Conservation (phyloP, 2,113 vertebrate genomes). For the Nothoprocta pentlandii region DNA sequence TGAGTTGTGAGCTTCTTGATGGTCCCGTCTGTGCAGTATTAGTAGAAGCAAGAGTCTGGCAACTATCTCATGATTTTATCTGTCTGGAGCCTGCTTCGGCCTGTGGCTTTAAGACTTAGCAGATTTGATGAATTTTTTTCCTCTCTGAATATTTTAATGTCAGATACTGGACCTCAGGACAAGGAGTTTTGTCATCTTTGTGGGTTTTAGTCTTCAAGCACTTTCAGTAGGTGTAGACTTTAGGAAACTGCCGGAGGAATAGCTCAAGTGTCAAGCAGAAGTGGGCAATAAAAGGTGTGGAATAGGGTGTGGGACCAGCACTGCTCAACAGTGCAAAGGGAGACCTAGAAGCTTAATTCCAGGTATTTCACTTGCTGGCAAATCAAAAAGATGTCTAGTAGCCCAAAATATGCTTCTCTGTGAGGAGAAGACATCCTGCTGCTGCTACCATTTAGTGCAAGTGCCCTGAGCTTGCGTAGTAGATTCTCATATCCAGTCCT, state of each 20-base stretch:
- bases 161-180: background rate
- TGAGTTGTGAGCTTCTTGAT: background rate
- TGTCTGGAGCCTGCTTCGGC: background rate
- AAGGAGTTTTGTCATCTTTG: fast-evolving
- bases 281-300: background rate
- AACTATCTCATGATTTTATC: background rate
- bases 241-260: background rate
- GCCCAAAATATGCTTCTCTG: background rate
- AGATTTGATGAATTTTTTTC: background rate
- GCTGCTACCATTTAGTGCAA: background rate
- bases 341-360: background rate
- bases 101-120: background rate
- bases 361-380: background rate
- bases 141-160: background rate
- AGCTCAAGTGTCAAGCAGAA: background rate
- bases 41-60: background rate
- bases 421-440: background rate
- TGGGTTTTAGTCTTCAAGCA: background rate
- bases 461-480: background rate
- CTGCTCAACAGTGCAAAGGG: background rate
- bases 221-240: background rate
- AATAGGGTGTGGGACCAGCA: background rate
- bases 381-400: background rate
- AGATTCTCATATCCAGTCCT: background rate
- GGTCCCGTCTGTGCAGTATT: background rate